These are phyloP conservation scores for Glyptemys insculpta DNA, from an alignment of 2,797 vertebrate genomes.

Conservation along the genomic window DNA sequence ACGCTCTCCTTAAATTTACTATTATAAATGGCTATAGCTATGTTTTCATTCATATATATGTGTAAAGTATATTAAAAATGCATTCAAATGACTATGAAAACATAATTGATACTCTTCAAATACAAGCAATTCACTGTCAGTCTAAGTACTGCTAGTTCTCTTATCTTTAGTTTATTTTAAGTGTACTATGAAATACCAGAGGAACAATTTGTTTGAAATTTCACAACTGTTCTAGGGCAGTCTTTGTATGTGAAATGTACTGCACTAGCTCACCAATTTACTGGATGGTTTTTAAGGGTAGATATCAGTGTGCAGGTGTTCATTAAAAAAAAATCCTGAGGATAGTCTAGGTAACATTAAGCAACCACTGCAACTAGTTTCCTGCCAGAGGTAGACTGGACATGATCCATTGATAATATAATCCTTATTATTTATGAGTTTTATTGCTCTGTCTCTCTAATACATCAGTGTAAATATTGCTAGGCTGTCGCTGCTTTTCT, in stretches of 20 bases:
- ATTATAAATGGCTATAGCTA: background rate
- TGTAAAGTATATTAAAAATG: background rate
- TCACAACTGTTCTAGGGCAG: background rate
- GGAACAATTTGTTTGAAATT: background rate
- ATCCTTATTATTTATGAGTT: constrained; percentile 50
- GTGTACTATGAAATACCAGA: background rate
- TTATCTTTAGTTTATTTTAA: background rate
- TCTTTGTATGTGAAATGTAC: background rate
- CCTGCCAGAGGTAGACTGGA: constrained; percentile 52
- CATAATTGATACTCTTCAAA: background rate
- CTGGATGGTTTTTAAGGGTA: background rate
- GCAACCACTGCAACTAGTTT: constrained; percentile 54
- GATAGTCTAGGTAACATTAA: constrained; percentile 40
- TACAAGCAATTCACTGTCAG: background rate
- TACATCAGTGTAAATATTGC: constrained; percentile 28
- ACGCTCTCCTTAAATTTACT: background rate
- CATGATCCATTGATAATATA: constrained; percentile 55
- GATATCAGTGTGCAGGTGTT: constrained; percentile 16
- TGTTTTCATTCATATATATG: background rate
- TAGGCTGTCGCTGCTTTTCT: constrained; percentile 5
- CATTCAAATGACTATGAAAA: background rate
- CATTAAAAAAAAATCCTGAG: constrained; percentile 7
- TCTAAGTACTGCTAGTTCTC: background rate
- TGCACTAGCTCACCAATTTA: background rate
- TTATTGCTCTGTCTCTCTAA: constrained; percentile 41